Percentiles rank a stretch among this genome's conserved stretches.
Conservation (phyloP, 2,888 invertebrate genomes). For the Myopa tessellatipennis region DNA sequence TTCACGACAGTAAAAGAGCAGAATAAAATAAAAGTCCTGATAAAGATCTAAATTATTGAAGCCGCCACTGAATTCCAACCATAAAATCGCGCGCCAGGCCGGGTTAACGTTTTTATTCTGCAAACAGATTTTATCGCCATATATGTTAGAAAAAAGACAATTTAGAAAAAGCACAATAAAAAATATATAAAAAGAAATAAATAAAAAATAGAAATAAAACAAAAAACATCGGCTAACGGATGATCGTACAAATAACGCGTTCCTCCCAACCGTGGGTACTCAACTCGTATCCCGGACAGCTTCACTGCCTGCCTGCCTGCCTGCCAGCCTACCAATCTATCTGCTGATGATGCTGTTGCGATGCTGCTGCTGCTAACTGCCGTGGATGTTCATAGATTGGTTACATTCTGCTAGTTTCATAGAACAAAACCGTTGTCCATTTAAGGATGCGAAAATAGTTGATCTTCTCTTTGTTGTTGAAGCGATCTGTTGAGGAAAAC, state of each 20-base stretch:
- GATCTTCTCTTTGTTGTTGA: not conserved
- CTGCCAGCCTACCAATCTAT: not conserved
- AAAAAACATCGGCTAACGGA: slow-evolving; percentile 29
- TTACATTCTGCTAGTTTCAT: slow-evolving; percentile 26
- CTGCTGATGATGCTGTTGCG: not conserved
- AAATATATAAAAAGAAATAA: not conserved
- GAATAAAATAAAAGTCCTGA: too few species aligned
- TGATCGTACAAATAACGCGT: slow-evolving; percentile 28
- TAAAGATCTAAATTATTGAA: too few species aligned
- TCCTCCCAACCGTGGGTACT: slow-evolving; percentile 17
- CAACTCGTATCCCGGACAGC: not conserved
- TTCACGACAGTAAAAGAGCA: too few species aligned
- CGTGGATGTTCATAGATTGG: not conserved
- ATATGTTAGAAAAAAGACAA: slow-evolving; percentile 4
- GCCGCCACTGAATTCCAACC: too few species aligned
- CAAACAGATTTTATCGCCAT: slow-evolving; percentile 17
- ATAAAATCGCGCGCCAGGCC: too few species aligned
- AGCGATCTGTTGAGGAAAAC: not conserved
- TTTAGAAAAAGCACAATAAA: not conserved
- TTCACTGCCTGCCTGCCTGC: not conserved
- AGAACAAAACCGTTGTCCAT: slow-evolving; percentile 36
- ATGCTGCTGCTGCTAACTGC: not conserved
- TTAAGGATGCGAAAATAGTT: slow-evolving; percentile 29
- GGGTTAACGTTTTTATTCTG: not conserved
- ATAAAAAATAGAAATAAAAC: slow-evolving; percentile 10